These are phyloP conservation scores for Hylyphantes graminicola DNA, from an alignment of 1,140 invertebrate species.

Conservation along the genomic window DNA sequence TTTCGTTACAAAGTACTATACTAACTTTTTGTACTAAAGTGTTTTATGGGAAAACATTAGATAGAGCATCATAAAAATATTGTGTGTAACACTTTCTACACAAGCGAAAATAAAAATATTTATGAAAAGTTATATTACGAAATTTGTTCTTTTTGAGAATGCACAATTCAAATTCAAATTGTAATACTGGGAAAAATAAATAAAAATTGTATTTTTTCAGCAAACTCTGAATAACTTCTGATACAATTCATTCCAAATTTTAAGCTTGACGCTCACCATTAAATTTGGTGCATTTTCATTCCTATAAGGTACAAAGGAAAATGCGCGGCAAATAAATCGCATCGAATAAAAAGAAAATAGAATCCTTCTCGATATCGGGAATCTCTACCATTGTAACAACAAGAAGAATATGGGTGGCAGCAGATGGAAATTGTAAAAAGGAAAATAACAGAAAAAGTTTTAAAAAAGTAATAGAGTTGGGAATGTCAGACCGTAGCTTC, in stretches of 20 bases:
- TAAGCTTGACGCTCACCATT: constrained; percentile 16
- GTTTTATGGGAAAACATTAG: too few relatives aligned
- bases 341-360: constrained; percentile 33
- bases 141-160: not conserved
- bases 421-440: constrained; percentile 36
- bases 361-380: constrained; percentile 37
- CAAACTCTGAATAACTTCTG: constrained; percentile 3
- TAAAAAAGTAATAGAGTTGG: constrained; percentile 53
- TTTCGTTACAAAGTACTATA: too few relatives aligned
- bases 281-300: constrained; percentile 21
- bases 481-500: constrained; percentile 46
- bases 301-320: constrained; percentile 10
- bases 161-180: not conserved
- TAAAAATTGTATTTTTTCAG: constrained; percentile 1
- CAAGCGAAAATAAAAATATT: not conserved
- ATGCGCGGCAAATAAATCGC: not conserved
- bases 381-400: constrained; percentile 35
- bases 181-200: not conserved
- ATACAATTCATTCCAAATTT: constrained; percentile 25
- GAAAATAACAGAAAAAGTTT: constrained; percentile 3
- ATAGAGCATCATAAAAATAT: not conserved
- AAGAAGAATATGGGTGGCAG: constrained; percentile 45
- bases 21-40: too few relatives aligned
- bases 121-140: not conserved
- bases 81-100: not conserved